Percentiles rank a stretch among this genome's conserved stretches.
Evolutionary conservation across 2,113 vertebrate genomes (phyloP).

Genomic region (Seriola rivoliana): DNA sequence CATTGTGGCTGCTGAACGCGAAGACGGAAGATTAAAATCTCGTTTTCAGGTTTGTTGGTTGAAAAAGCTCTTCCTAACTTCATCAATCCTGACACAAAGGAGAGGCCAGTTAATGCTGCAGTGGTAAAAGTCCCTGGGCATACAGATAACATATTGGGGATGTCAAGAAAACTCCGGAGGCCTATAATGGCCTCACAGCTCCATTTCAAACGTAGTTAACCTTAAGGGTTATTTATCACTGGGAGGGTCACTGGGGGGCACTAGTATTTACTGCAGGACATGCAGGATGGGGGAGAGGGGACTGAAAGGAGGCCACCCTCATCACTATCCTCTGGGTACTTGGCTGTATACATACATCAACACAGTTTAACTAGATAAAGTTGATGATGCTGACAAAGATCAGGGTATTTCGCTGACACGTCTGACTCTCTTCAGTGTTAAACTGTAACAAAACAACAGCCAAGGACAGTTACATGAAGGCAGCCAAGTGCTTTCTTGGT

Average conservation of each 20-base stretch:
- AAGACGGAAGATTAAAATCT: neutral
- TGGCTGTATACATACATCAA: slow-evolving; percentile 47
- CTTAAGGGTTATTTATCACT: slow-evolving; percentile 85
- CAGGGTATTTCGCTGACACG: slow-evolving; percentile 28
- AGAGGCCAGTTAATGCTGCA: slow-evolving; percentile 53
- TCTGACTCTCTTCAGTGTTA: slow-evolving; percentile 21
- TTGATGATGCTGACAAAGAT: slow-evolving; percentile 26
- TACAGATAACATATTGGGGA: slow-evolving; percentile 82
- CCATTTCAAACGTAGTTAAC: slow-evolving; percentile 85
- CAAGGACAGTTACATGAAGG: slow-evolving; percentile 20
- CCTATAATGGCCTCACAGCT: slow-evolving; percentile 81
- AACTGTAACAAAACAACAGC: slow-evolving; percentile 36
- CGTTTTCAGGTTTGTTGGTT: slow-evolving; percentile 19
- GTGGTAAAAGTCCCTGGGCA: slow-evolving; percentile 62
- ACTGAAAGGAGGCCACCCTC: slow-evolving; percentile 62
- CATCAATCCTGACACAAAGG: slow-evolving; percentile 52
- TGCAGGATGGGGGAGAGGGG: slow-evolving; percentile 59
- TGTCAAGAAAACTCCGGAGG: slow-evolving; percentile 83
- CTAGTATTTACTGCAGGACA: slow-evolving; percentile 83
- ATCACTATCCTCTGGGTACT: slow-evolving; percentile 38
- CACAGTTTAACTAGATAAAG: slow-evolving; percentile 35
- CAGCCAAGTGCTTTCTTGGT: slow-evolving; percentile 50
- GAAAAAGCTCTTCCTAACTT: slow-evolving; percentile 32
- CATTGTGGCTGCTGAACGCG: neutral
- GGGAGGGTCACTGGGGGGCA: slow-evolving; percentile 76